phyloP scores from a whole-genome alignment of 2,888 invertebrate species.

The Bellardia pandia region DNA sequence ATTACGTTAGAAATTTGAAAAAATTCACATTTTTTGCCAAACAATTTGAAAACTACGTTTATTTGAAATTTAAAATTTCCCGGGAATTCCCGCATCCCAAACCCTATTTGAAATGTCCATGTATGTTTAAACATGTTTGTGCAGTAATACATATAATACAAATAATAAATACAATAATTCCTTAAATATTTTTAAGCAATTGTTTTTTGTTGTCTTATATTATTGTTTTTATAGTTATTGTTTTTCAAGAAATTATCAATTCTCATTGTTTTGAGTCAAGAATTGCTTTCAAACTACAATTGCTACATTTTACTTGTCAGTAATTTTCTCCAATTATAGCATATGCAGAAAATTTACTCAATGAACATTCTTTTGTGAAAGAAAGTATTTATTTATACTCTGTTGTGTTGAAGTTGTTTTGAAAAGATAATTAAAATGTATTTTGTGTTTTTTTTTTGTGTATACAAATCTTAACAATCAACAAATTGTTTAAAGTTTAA shows the following conservation, averaged over 20 bases:
- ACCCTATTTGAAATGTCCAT: too few relatives aligned
- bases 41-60: too few relatives aligned
- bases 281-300: background rate
- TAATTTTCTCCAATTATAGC: constrained; percentile 23
- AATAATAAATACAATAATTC: constrained; percentile 30
- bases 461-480: constrained; percentile 24
- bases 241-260: background rate
- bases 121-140: background rate
- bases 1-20: too few relatives aligned
- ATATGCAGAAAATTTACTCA: constrained; percentile 34
- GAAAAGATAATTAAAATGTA: constrained; percentile 50
- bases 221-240: background rate
- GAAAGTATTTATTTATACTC: constrained; percentile 34
- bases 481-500: constrained; percentile 26
- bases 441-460: background rate
- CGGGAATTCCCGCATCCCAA: too few relatives aligned
- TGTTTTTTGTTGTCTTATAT: background rate
- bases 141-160: too few relatives aligned
- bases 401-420: constrained; percentile 8
- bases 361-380: constrained; percentile 48
- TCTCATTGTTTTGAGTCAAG: constrained; percentile 9
- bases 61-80: too few relatives aligned
- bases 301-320: constrained; percentile 3
- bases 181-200: constrained; percentile 27
- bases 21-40: too few relatives aligned